Conservation (phyloP, 2,113 vertebrate genomes). For the Addax nasomaculatus region DNA sequence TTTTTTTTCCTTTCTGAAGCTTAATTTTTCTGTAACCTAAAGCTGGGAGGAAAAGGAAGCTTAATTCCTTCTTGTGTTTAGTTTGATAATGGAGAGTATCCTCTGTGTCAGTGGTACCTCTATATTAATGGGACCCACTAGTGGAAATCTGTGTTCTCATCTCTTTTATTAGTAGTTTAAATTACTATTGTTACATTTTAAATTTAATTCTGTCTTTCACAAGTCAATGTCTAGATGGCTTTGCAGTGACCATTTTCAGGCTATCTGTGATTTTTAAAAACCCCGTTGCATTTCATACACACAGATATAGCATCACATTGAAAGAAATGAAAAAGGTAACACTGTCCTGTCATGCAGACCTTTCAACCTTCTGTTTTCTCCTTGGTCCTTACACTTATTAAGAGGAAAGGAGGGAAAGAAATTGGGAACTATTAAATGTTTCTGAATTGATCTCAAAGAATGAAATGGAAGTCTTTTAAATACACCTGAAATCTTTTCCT, state of each 20-base stretch:
- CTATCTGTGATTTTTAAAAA: background rate
- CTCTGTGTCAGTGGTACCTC: background rate
- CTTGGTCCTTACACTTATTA: background rate
- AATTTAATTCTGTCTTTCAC: background rate
- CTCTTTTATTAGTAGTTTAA: background rate
- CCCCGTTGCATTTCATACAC: background rate
- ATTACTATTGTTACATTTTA: background rate
- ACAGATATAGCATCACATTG: background rate
- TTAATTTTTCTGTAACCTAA: background rate
- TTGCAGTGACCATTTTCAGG: background rate
- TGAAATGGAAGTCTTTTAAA: conserved; percentile 12
- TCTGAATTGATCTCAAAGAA: background rate
- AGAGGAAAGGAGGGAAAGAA: background rate
- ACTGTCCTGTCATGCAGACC: background rate
- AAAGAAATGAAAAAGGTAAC: background rate
- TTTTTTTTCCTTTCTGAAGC: background rate
- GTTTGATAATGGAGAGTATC: background rate
- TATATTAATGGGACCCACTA: background rate
- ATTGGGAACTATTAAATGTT: background rate
- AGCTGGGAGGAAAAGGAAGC: background rate
- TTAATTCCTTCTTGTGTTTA: background rate
- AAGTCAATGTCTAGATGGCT: background rate
- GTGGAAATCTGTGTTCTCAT: background rate
- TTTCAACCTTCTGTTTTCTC: background rate
- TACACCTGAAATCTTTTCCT: background rate